Evolutionary conservation across 2,888 invertebrate species (phyloP), one percentile per base, ranked within the genome.

Genomic region (Lobophora halterata): DNA sequence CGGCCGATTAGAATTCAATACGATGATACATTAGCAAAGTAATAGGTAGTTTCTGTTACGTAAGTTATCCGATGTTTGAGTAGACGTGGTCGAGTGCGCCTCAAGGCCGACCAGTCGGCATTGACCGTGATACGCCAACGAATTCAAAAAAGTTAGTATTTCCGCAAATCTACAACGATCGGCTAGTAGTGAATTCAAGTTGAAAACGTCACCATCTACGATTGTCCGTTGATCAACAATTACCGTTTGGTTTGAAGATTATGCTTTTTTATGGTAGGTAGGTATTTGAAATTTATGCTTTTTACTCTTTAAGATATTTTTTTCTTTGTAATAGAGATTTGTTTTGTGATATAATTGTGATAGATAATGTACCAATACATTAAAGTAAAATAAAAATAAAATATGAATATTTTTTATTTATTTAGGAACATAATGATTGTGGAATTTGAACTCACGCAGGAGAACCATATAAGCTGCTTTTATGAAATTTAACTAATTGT

Each of bases 101-200:
- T 55, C 87, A 86, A 87, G 86, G 87, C 61, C 85, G 71, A 54
- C 72, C 61, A 58, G 66, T 77, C 81, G 87, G 79, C 86, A 86
- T 86, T 87, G 86, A 79, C 86, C 87, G 80, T 86, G 79, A 77
- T 70, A 75, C 74, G 65, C 71, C 73, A 75, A 65, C 62, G 59
- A 59, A 52, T 66, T 61, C 63, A 66, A 75, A 71, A 70, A 73
- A 78, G 70, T 69, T 66, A 64, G 65, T 70, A 71, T 86, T 86
- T 86, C 86, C 86, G 86, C 82, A 80, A 82, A 79, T 75, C 70
- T 61, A 71, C 61, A n/a, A n/a, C n/a, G n/a, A n/a, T 58, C 58
- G 58, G 54, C 46, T 55, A 55, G 57, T 56, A 61, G 52, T 51
- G 58, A 62, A 55, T 49, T 57, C 52, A 55, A 42, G 52, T 67